These are phyloP conservation scores for Uromys caudimaculatus DNA, from an alignment of 2,797 vertebrate genomes.

Conservation along the genomic window DNA sequence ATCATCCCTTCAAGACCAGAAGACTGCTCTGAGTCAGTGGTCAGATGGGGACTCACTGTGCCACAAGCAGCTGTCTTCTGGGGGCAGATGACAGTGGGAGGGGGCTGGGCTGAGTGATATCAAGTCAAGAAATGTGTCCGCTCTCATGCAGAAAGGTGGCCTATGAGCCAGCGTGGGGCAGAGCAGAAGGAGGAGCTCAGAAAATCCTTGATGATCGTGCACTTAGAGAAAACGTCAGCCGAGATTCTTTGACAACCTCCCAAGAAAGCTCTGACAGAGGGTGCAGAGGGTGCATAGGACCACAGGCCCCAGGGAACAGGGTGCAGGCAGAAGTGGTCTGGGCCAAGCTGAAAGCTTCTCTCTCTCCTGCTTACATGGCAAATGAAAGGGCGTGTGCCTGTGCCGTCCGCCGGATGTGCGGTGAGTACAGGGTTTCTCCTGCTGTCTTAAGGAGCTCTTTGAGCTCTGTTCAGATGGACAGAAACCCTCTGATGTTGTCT, in stretches of 20 bases:
- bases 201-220: neutral
- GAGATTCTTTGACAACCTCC: neutral
- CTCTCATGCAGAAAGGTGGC: neutral
- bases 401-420: neutral
- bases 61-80: neutral
- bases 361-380: neutral
- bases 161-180: neutral
- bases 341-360: neutral
- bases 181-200: conserved; percentile 21
- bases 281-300: neutral
- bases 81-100: neutral
- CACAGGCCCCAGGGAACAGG: neutral
- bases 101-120: neutral
- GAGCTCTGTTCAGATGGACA: neutral
- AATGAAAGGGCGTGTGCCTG: neutral
- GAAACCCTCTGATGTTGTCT: neutral
- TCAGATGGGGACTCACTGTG: neutral
- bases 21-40: no score
- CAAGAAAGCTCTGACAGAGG: neutral
- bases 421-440: neutral
- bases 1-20: neutral
- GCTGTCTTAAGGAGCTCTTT: neutral
- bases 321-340: accelerated
- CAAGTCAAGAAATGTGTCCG: accelerated
- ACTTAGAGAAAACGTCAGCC: neutral